Percentiles rank a stretch among this genome's conserved stretches.
phyloP scores from a whole-genome alignment of 2,113 vertebrate species.

The Oryzias javanicus region DNA sequence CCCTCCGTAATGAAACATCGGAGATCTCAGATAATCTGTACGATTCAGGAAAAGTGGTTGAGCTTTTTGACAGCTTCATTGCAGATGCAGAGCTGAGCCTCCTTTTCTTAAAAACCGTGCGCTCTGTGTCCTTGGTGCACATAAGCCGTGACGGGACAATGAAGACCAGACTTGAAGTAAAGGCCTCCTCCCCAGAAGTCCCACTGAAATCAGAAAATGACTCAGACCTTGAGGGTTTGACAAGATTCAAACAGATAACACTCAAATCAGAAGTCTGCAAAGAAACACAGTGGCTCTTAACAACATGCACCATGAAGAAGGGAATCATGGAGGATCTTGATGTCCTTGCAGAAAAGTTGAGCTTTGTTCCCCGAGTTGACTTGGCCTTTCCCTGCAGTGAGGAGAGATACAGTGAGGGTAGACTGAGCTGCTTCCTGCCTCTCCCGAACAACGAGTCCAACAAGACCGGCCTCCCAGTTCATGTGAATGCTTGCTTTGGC shows the following conservation, averaged over 20 bases:
- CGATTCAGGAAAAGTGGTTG: slow-evolving; percentile 55
- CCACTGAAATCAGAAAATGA: background rate
- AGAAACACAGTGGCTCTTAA: slow-evolving; percentile 68
- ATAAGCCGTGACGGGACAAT: slow-evolving; percentile 60
- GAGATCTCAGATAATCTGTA: slow-evolving; percentile 81
- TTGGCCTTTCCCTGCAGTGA: slow-evolving; percentile 75
- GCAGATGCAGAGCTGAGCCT: slow-evolving; percentile 81
- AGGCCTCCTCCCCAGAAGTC: slow-evolving; percentile 33
- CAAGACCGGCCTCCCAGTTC: slow-evolving; percentile 78
- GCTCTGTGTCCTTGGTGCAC: slow-evolving; percentile 66
- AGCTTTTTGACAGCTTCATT: slow-evolving; percentile 81
- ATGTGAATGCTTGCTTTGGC: slow-evolving; percentile 82
- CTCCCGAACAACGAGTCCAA: slow-evolving; percentile 84
- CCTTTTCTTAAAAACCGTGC: slow-evolving; percentile 81
- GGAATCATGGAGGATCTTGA: slow-evolving; percentile 53
- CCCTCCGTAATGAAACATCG: slow-evolving; percentile 71
- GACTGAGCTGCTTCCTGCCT: slow-evolving; percentile 83
- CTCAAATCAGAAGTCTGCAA: slow-evolving; percentile 22
- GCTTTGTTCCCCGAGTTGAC: slow-evolving; percentile 78
- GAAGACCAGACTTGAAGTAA: slow-evolving; percentile 60
- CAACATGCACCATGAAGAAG: slow-evolving; percentile 66
- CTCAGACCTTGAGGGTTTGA: slow-evolving; percentile 26
- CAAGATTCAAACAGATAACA: slow-evolving; percentile 62
- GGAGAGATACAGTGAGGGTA: slow-evolving; percentile 51
- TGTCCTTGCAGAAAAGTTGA: slow-evolving; percentile 68